Base-by-base conservation (phyloP, 2,113 vertebrate genomes). In the Mola mola region DNA sequence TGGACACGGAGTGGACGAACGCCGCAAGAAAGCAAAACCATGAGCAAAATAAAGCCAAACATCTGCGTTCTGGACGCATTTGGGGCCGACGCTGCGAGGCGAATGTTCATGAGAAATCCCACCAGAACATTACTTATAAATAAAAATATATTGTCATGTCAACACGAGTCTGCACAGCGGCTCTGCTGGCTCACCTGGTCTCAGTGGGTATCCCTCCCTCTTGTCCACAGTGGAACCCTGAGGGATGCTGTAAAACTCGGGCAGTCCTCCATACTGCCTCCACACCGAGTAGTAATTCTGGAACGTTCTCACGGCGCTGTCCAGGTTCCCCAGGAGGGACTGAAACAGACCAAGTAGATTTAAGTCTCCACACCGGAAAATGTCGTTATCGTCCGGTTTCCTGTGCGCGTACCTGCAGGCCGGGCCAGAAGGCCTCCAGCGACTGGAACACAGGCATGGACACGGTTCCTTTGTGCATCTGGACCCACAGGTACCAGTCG, bases 401-500 rank as follows among this genome's bases (percentile, higher is more conserved):
- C 4, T 3, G 29, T 17, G 37, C 4, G 0, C 3, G 1, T 34
- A 78, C 97, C 95, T 99, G 97, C 57, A 98, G 90, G 31, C 97
- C 97, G 41, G 97, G 97, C 97, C 97, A 99, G 71, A 96, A 99
- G 15, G 97, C 96, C 81, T 99, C 97, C 75, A 99, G 88, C 19
- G 96, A 98, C 87, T 99, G 97, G 84, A 99, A 99, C 4, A 99
- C 92, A 0, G 97, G 97, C 97, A 99, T 98, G 75, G 97, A 95
- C 49, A 99, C 96, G 0, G 95, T 98, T 40, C 97, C 97, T 84
- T 98, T 98, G 72, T 97, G 95, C 97, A 99, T 99, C 83, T 99
- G 96, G 43, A 99, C 97, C 97, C 97, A 99, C 47, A 99, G 92
- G 82, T 99, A 98, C 97, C 97, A 99, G 90, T 99, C 97, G 66